Base-by-base conservation (phyloP, 37 sponge, comb jelly and placozoan genomes). In the Eunapius fragilis region DNA sequence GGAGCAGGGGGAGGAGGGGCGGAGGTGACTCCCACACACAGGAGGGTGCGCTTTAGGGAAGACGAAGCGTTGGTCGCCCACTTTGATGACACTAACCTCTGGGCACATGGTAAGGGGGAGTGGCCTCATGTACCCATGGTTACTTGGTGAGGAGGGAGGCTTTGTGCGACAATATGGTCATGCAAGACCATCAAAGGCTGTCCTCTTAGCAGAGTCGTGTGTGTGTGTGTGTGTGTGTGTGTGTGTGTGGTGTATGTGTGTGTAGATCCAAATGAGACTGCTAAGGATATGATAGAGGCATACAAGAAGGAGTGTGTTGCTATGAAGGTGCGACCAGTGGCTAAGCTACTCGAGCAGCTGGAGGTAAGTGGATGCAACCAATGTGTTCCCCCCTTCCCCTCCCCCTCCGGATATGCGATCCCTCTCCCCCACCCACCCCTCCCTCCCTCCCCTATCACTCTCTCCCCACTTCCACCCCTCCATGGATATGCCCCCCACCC, bases 291-390 rank as follows among this genome's bases (percentile, higher is more conserved):
- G 94, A 85, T 88, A 0, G 70, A 82, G 23, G 68, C 31, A 2
- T 94, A 94, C 85, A 76, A 82, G 75, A 87, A 68, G 38, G 94
- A 90, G 72, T 94, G 94, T 37, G 4, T 73, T 6, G 36, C 19
- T 6, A 81, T 80, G 79, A 84, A 47, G 36, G 47, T 90, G 13
- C 69, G 80, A 28, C 94, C 94, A n/a, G 84, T 90, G 25, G 72
- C 80, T 35, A 94, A 87, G 72, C 81, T 94, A 0, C 79, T 94
- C 37, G 94, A 94, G 58, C 94, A 94, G 75, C 81, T 94, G 3
- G 91, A 90, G 82, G 94, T 94, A 58, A 33, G 86, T 76, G 74
- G n/a, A 25, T 58, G 3, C 24, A n/a, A n/a, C n/a, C n/a, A n/a
- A n/a, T n/a, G n/a, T n/a, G n/a, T n/a, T n/a, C n/a, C n/a, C n/a